phyloP scores from a whole-genome alignment of 2,888 invertebrate genomes.

The Dasysyrphus albostriatus region DNA sequence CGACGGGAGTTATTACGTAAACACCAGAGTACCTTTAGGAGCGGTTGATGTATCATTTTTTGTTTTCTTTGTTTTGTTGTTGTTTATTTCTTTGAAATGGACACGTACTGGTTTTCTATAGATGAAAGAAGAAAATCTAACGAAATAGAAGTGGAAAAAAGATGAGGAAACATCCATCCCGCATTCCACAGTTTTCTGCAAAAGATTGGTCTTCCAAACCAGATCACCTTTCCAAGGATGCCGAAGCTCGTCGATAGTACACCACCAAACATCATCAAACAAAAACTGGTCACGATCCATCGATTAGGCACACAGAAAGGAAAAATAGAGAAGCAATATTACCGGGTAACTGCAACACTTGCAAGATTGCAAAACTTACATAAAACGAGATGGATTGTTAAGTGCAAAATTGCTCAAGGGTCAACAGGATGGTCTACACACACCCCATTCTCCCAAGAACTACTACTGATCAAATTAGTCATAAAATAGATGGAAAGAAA shows the following conservation, averaged over 20 bases:
- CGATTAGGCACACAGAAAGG: slow-evolving; percentile 43
- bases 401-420: slow-evolving; percentile 35
- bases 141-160: slow-evolving; percentile 15
- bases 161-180: slow-evolving; percentile 33
- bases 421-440: slow-evolving; percentile 33
- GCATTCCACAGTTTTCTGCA: slow-evolving; percentile 54
- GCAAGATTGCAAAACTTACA: slow-evolving; percentile 33
- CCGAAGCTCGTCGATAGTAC: slow-evolving; percentile 44
- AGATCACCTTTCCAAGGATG: slow-evolving; percentile 76
- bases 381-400: slow-evolving; percentile 38
- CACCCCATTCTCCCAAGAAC: slow-evolving; percentile 1
- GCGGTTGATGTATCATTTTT: slow-evolving; percentile 27
- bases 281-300: slow-evolving; percentile 71
- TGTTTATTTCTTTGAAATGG: slow-evolving; percentile 8
- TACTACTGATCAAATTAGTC: slow-evolving; percentile 46
- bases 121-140: slow-evolving; percentile 41
- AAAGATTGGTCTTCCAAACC: slow-evolving; percentile 64
- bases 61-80: slow-evolving; percentile 17
- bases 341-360: slow-evolving; percentile 1
- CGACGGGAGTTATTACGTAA: slow-evolving; percentile 70
- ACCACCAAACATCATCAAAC: slow-evolving; percentile 33
- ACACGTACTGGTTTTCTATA: slow-evolving; percentile 13
- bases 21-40: slow-evolving; percentile 44
- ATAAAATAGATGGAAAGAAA: slow-evolving; percentile 30
- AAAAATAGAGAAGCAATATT: slow-evolving; percentile 22